Evolutionary conservation across 2,113 vertebrate genomes (phyloP).

Genomic region (Gracilinanus agilis): DNA sequence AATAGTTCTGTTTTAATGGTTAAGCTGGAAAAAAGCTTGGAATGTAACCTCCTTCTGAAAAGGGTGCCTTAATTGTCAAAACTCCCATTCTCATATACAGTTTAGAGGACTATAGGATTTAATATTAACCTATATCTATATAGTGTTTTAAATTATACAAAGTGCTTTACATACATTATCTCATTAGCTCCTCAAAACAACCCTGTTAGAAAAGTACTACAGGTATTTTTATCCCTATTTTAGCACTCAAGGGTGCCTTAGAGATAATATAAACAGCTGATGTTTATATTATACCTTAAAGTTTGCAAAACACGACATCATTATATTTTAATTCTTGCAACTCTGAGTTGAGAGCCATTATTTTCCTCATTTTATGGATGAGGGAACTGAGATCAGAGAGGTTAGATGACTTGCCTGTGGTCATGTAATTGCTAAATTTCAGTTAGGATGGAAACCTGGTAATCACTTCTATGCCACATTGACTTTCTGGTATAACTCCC

Average conservation of each 20-base stretch:
- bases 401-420: not conserved
- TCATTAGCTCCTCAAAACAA: not conserved
- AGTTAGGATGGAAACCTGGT: not conserved
- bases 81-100: not conserved
- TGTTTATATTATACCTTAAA: not conserved
- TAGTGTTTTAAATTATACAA: not conserved
- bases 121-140: not conserved
- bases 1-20: not conserved
- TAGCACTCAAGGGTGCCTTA: not conserved
- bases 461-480: not conserved
- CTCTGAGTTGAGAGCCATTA: not conserved
- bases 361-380: not conserved
- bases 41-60: not conserved
- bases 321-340: not conserved
- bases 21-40: not conserved
- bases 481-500: not conserved
- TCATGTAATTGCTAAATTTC: not conserved
- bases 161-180: not conserved
- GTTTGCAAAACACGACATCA: not conserved
- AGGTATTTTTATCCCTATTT: not conserved
- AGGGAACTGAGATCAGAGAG: not conserved
- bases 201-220: not conserved
- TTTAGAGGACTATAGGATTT: not conserved
- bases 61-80: not conserved
- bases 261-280: not conserved